phyloP scores from a whole-genome alignment of 2,888 invertebrate genomes.

The Balanococcus diminutus region DNA sequence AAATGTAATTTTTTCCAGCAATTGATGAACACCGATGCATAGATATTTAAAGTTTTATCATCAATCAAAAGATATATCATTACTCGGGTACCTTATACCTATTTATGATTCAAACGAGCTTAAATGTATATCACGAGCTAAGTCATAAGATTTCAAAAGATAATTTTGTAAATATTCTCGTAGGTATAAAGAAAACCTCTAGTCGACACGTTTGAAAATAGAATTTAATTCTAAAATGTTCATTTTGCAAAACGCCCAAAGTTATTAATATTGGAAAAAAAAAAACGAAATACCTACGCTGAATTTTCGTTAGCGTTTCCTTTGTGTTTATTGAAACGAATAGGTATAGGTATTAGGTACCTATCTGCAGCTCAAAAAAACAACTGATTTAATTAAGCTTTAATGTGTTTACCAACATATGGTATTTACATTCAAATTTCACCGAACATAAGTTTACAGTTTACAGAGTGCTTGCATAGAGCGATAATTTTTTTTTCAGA shows the following conservation, averaged over 20 bases:
- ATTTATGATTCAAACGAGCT: not conserved
- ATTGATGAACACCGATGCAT: not conserved
- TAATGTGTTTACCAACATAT: not conserved
- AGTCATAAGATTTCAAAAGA: not conserved
- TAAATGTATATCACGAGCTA: not conserved
- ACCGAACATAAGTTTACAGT: not conserved
- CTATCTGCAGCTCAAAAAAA: not conserved
- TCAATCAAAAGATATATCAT: not conserved
- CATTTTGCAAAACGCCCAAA: not conserved
- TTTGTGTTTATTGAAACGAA: not conserved
- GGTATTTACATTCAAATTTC: not conserved
- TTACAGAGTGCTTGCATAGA: not conserved
- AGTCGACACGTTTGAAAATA: not conserved
- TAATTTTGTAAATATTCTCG: not conserved
- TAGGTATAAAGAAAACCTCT: not conserved
- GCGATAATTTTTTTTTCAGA: slow-evolving; percentile 18
- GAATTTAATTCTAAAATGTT: not conserved
- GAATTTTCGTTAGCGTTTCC: not conserved
- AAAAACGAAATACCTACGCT: not conserved
- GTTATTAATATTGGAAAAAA: not conserved
- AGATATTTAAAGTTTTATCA: not conserved
- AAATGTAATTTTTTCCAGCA: not conserved
- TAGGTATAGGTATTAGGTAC: no score
- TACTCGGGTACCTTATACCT: not conserved
- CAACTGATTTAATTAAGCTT: slow-evolving; percentile 1